phyloP scores from a whole-genome alignment of 1,140 invertebrate species.

The Anoplophora glabripennis region DNA sequence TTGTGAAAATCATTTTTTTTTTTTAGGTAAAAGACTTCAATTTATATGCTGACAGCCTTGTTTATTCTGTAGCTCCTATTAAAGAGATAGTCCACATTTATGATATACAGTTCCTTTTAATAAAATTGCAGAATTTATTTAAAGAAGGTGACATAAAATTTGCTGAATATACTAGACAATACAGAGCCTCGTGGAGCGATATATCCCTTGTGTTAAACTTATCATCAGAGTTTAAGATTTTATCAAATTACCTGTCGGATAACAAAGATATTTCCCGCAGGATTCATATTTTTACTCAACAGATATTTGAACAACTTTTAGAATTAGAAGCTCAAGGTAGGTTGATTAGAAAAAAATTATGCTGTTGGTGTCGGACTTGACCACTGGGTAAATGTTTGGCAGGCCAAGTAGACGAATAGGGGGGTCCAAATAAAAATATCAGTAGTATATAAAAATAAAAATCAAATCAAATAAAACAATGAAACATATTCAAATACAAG shows the following conservation, averaged over 20 bases:
- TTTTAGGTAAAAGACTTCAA: constrained; percentile 11
- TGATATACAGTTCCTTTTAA: constrained; percentile 6
- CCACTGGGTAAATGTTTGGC: no score
- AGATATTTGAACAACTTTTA: constrained; percentile 1
- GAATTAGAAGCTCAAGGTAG: constrained; percentile 4
- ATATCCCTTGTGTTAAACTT: neutral
- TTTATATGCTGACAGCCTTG: neutral
- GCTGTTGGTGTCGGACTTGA: no score
- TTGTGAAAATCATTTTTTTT: neutral
- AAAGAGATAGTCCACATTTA: constrained; percentile 11
- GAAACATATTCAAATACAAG: no score
- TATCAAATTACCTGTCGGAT: neutral
- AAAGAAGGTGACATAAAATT: constrained; percentile 6
- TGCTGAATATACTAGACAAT: neutral
- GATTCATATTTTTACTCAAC: constrained; percentile 9
- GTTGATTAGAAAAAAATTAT: neutral
- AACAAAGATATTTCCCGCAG: neutral
- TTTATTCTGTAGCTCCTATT: constrained; percentile 1
- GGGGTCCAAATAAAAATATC: no score
- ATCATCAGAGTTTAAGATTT: neutral
- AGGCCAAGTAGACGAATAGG: no score
- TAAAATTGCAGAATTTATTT: constrained; percentile 6
- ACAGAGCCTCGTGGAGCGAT: constrained; percentile 2
- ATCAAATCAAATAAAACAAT: no score
- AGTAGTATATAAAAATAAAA: no score